phyloP scores from a whole-genome alignment of 2,888 invertebrate genomes.

The Dyspetes luteomarginatus region DNA sequence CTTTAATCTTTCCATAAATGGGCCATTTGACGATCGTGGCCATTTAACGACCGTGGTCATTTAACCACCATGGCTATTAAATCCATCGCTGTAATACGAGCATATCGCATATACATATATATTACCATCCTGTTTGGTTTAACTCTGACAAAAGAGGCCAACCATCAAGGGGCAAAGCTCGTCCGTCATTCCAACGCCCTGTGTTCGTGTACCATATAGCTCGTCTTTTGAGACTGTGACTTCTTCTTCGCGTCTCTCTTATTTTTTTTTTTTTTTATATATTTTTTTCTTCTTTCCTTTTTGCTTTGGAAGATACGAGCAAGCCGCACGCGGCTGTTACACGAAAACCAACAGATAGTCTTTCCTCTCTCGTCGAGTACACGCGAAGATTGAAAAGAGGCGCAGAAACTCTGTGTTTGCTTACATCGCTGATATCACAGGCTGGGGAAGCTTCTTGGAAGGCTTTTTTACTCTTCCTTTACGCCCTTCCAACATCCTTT shows the following conservation, averaged over 20 bases:
- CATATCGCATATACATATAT: conserved; percentile 40
- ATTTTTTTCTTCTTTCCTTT: conserved; percentile 19
- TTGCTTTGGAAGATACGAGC: conserved; percentile 32
- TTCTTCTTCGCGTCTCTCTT: conserved; percentile 29
- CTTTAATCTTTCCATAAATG: neutral
- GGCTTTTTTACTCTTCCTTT: conserved; percentile 23
- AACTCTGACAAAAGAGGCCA: conserved; percentile 60
- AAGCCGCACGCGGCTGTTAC: conserved; percentile 63
- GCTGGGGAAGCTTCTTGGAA: conserved; percentile 68
- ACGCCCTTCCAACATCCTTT: conserved; percentile 24
- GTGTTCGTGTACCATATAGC: neutral
- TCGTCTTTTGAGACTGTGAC: conserved; percentile 38
- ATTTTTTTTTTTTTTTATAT: conserved; percentile 24
- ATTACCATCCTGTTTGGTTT: conserved; percentile 65
- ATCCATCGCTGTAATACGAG: neutral
- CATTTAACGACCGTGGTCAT: neutral
- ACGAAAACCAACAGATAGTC: conserved; percentile 20
- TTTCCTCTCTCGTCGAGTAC: conserved; percentile 22
- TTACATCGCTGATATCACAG: conserved; percentile 66
- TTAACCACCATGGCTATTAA: neutral
- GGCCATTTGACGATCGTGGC: neutral
- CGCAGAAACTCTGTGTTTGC: conserved; percentile 56
- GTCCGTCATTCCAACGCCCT: conserved; percentile 38
- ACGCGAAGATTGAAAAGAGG: conserved; percentile 39
- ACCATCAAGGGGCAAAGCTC: conserved; percentile 37